These are phyloP conservation scores for Matsumyia berberina DNA, from an alignment of 2,888 invertebrate species.

Conservation along the genomic window DNA sequence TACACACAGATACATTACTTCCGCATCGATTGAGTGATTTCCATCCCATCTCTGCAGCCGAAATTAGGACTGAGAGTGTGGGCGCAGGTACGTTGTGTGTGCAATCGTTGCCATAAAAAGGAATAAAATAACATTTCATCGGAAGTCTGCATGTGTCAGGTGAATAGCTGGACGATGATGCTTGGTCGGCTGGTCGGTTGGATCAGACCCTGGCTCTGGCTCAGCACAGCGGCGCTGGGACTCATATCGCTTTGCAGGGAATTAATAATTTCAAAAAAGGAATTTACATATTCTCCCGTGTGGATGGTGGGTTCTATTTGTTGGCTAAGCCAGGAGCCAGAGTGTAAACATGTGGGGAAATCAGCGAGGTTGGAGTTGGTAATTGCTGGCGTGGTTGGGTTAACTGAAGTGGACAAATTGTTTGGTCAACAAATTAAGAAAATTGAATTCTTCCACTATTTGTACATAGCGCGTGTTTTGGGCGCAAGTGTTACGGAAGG, in stretches of 20 bases:
- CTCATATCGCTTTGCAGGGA: conserved; percentile 49
- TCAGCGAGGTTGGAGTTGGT: conserved; percentile 13
- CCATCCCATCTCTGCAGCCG: conserved; percentile 31
- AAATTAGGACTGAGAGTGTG: neutral
- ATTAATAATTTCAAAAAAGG: conserved; percentile 71
- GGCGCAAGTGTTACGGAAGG: too few species aligned
- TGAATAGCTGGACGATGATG: conserved; percentile 48
- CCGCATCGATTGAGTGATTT: conserved; percentile 73
- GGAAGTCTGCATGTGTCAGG: conserved; percentile 73
- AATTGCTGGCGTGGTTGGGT: conserved; percentile 45
- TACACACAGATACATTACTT: conserved; percentile 66
- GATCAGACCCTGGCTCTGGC: neutral
- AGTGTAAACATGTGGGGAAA: conserved; percentile 20
- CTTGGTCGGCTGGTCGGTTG: conserved; percentile 8
- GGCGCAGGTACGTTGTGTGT: neutral
- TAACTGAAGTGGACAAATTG: conserved; percentile 43
- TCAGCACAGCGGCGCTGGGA: conserved; percentile 10
- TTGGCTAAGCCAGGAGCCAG: conserved; percentile 22
- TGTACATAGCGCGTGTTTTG: too few species aligned
- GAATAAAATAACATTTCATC: conserved; percentile 71
- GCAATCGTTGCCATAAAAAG: conserved; percentile 52
- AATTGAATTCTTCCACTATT: neutral
- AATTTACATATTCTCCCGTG: conserved; percentile 61
- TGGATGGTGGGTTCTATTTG: conserved; percentile 3
- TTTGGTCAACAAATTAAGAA: conserved; percentile 47